Evolutionary conservation across 2,113 vertebrate species (phyloP), one percentile per base, ranked within the genome.

Genomic region (Chionis minor): DNA sequence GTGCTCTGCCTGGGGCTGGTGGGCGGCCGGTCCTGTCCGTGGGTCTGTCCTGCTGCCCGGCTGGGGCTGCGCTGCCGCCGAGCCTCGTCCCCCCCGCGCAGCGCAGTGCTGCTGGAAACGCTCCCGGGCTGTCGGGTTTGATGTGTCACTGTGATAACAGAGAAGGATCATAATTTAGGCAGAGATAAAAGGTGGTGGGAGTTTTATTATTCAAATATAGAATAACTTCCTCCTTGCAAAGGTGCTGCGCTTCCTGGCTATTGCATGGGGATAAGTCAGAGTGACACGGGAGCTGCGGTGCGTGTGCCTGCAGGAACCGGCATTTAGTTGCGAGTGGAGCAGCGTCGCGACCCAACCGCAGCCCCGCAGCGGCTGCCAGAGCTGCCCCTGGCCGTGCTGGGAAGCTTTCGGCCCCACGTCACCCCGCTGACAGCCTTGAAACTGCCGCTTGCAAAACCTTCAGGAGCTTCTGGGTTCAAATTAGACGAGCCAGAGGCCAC

Each of bases 131-230:
- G 88, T 27, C 6, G 12, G 2, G 69, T 30, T 52, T 13, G 30
- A 45, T 45, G 69, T 84, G 95, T 81, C 59, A 14, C 83, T 40
- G 95, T 8, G 63, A 47, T 63, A 61, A 23, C 77, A 42, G 87
- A 40, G 84, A 21, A 58, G 81, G 54, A 92, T 96, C 47, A 0
- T 67, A 18, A 26, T 51, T 92, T 45, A 79, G 84, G 84, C 8
- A 4, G 54, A 96, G 93, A 82, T 87, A 90, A 96, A 81, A 90
- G 94, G 62, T 72, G 74, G 92, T 96, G 93, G 95, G 94, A 94
- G 95, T 84, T 96, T 81, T 91, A 85, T 89, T 96, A 94, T 93
- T 93, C 73, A 56, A 94, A 87, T 92, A 93, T 21, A 71, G 86
- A 81, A 89, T 67, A 87, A 97, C 56, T 95, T 94, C 95, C 93